phyloP scores from a whole-genome alignment of 2,888 invertebrate species.

The Andrena minutula region DNA sequence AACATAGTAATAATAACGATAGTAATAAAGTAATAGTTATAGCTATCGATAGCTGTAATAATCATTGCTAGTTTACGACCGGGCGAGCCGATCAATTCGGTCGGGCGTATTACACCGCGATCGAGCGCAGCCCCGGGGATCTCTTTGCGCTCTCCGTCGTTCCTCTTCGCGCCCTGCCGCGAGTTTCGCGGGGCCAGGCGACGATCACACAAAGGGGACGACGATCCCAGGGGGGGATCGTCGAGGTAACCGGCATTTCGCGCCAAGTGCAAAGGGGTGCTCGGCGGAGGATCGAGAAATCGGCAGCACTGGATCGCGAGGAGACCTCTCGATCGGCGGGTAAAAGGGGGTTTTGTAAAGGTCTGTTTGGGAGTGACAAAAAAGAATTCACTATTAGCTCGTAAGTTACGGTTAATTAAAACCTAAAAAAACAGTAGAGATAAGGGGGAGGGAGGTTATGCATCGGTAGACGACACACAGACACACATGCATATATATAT shows the following conservation, averaged over 20 bases:
- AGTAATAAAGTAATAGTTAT: slow-evolving; percentile 72
- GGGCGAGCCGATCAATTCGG: slow-evolving; percentile 43
- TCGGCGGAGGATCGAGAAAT: slow-evolving; percentile 13
- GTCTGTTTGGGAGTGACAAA: slow-evolving; percentile 64
- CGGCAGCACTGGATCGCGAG: slow-evolving; percentile 16
- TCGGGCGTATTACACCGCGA: slow-evolving; percentile 32
- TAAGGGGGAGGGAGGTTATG: slow-evolving; percentile 48
- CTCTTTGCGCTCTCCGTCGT: slow-evolving; percentile 9
- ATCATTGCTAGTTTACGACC: slow-evolving; percentile 55
- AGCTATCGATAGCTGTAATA: slow-evolving; percentile 69
- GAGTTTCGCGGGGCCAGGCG: not conserved
- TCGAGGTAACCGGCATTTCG: slow-evolving; percentile 17
- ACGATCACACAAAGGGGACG: not conserved
- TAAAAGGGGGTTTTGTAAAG: slow-evolving; percentile 60
- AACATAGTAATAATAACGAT: slow-evolving; percentile 76
- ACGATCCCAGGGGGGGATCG: not conserved
- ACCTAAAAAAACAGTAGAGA: slow-evolving; percentile 71
- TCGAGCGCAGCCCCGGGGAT: slow-evolving; percentile 24
- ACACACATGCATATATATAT: slow-evolving; percentile 64
- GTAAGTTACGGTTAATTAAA: slow-evolving; percentile 77
- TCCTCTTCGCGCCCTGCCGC: not conserved
- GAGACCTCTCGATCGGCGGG: slow-evolving; percentile 47
- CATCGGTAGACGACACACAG: slow-evolving; percentile 62
- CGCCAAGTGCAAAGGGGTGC: not conserved
- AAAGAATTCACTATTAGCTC: slow-evolving; percentile 78